Base-by-base conservation (phyloP, 2,113 vertebrate species). In the Andinoacara biseriatus region DNA sequence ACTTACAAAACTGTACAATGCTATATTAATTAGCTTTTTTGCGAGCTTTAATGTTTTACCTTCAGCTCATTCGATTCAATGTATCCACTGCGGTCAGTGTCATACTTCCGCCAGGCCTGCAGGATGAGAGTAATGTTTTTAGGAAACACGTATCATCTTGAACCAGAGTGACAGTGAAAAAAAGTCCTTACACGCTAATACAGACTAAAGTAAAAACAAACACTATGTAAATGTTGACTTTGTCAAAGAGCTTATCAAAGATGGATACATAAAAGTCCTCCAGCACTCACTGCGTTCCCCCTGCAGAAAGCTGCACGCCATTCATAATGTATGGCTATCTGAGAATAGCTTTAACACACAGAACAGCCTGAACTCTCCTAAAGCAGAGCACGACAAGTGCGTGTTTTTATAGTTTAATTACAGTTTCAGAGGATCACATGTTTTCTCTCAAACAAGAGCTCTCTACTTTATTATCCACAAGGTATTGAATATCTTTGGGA, bases 21-120 rank as follows among this genome's bases (percentile, higher is more conserved):
- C 18, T 31, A 77, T 26, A 31, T n/a, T 20, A 52, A 33, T 54
- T 52, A n/a, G 10, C 67, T 54, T 54, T 33, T 33, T n/a, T n/a
- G 7, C 57, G 43, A 9, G 33, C 35, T 17, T n/a, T 58, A 13
- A n/a, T 24, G 13, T 58, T 95, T 89, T 95, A 99, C 98, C 98
- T 99, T 97, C 77, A 99, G 96, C 93, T 99, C 98, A 1, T 99
- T 98, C 22, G 98, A 97, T 89, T 99, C 98, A 0, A 99, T 99
- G 94, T 98, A 99, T 82, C 98, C 98, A 2, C 98, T 99, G 63
- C 98, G 96, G 92, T 99, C 98, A 0, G 96, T 97, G 94, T 99
- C 98, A 22, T 99, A 99, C 92, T 93, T 96, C 87, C 98, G 91
- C 98, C 98, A 99, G 7, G 97, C 97, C 98, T 99, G 95, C 1